Conservation (phyloP, 2,113 vertebrate species). For the Corapipo altera region DNA sequence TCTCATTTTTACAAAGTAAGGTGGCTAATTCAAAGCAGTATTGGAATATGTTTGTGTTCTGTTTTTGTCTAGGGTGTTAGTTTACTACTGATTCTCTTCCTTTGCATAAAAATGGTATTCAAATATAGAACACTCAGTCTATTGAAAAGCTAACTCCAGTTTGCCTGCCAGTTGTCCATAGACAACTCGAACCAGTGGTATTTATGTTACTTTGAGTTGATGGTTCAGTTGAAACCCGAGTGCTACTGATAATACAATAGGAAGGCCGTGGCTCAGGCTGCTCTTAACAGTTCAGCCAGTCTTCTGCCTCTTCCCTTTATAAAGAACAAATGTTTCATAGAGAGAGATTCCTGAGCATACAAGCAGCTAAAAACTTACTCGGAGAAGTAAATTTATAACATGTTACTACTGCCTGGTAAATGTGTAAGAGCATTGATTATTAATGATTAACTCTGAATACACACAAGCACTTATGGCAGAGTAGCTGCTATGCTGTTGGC, state of each 20-base stretch:
- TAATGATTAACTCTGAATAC: neutral
- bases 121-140: neutral
- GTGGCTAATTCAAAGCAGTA: neutral
- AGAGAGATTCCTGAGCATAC: neutral
- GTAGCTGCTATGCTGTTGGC: neutral
- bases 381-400: neutral
- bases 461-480: neutral
- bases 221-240: neutral
- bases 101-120: neutral
- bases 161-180: neutral
- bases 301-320: neutral
- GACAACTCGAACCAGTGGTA: neutral
- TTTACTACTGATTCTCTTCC: neutral
- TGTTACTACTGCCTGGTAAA: neutral
- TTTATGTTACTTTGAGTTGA: neutral
- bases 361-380: neutral
- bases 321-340: accelerated
- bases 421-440: neutral
- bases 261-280: neutral
- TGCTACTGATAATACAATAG: neutral
- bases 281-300: neutral
- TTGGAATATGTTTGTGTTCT: neutral
- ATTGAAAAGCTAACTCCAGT: neutral
- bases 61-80: neutral
- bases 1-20: neutral